Conservation (phyloP, 2,888 invertebrate genomes). For the Nomada ruficornis region DNA sequence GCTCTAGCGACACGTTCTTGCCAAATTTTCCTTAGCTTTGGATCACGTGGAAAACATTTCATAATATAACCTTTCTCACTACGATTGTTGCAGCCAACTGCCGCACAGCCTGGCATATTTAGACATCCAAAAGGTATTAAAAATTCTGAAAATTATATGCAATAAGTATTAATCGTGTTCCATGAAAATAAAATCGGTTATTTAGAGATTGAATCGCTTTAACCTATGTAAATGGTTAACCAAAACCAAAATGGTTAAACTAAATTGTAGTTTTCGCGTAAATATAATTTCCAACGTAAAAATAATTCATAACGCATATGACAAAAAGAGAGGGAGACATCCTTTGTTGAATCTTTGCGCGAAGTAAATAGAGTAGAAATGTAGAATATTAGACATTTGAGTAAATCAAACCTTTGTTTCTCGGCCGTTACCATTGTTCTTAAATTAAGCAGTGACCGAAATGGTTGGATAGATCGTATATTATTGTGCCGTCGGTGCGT, state of each 20-base stretch:
- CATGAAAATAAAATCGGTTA: neutral
- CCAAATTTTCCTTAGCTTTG: slow-evolving; percentile 80
- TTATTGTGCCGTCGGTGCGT: neutral
- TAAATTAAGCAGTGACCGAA: slow-evolving; percentile 22
- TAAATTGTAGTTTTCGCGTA: neutral
- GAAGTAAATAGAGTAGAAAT: neutral
- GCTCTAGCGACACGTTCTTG: slow-evolving; percentile 79
- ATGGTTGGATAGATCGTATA: slow-evolving; percentile 7
- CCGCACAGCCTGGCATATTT: slow-evolving; percentile 83
- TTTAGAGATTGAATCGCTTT: neutral
- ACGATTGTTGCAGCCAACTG: slow-evolving; percentile 82
- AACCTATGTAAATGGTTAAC: slow-evolving; percentile 15
- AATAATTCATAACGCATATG: neutral
- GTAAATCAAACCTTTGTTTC: slow-evolving; percentile 43
- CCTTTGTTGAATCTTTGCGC: neutral
- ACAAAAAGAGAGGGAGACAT: neutral
- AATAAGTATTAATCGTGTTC: neutral
- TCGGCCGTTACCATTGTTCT: slow-evolving; percentile 1
- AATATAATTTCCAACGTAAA: neutral
- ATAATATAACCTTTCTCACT: slow-evolving; percentile 82
- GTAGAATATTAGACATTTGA: slow-evolving; percentile 3
- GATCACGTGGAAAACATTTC: slow-evolving; percentile 83
- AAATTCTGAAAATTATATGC: slow-evolving; percentile 51
- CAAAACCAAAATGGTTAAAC: neutral
- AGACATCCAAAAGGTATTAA: slow-evolving; percentile 38